Evolutionary conservation across 2,113 vertebrate species (phyloP), one percentile per base, ranked within the genome.

Genomic region (Panthera leo): DNA sequence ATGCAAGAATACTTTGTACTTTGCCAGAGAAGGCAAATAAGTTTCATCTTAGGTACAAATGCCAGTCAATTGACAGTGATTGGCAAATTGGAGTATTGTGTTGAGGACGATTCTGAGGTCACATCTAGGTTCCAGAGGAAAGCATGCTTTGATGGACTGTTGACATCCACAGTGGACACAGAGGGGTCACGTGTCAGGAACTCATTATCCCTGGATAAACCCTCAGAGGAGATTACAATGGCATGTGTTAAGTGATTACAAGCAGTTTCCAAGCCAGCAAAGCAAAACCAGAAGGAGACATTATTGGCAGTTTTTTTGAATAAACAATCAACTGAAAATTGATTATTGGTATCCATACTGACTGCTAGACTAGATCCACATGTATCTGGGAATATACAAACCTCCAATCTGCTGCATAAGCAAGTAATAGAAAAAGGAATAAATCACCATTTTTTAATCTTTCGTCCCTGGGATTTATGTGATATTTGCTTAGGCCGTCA

Each of bases 401-500:
- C 23, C 9, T 95, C 9, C 5, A 53, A 9, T 79, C 55, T 89
- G 16, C 63, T 87, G 23, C 34, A 65, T 95, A 75, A 65, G 25
- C 39, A 80, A 92, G 29, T 85, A 71, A 68, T 45, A 78, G 4
- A 42, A 78, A 85, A 86, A 90, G 55, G 9, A 94, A 42, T 53
- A 93, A 89, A n/a, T 96, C 16, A 73, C 23, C 5, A 48, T 31
- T 16, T 79, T 89, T 87, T 53, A 93, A 45, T n/a, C 7, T 31
- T 97, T 97, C 87, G 18, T 70, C 84, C 39, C 71, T 75, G 27
- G 7, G 23, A 85, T 65, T 84, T 96, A 71, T 70, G 10, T 92
- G 79, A 61, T 67, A 87, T 94, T 89, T 89, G 14, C 61, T 90
- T 88, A 84, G 19, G 51, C 65, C 39, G 36, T 97, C 29, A 65